phyloP scores from a whole-genome alignment of 1,140 invertebrate species.

The Holcopasites calliopsidis region DNA sequence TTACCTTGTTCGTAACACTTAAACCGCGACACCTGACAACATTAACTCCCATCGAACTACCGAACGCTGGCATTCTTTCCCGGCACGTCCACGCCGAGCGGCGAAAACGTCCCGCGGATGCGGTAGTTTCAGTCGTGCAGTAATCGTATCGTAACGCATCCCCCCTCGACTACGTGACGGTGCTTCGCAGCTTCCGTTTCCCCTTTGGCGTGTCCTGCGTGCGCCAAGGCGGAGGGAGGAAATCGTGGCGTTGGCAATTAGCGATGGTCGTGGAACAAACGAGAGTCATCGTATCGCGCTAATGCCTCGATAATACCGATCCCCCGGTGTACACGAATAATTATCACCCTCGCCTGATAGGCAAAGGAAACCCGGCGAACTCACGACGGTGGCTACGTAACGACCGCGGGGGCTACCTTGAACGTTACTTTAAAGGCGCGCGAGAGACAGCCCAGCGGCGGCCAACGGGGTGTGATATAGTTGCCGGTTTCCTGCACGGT shows the following conservation, averaged over 20 bases:
- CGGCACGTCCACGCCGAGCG: neutral
- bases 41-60: neutral
- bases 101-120: neutral
- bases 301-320: slow-evolving; percentile 65
- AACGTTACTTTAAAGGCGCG: slow-evolving; percentile 55
- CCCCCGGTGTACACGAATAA: slow-evolving; percentile 46
- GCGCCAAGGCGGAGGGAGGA: neutral
- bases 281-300: slow-evolving; percentile 59
- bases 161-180: slow-evolving; percentile 5
- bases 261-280: slow-evolving; percentile 58
- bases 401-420: slow-evolving; percentile 13
- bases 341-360: slow-evolving; percentile 43
- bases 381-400: neutral
- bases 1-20: neutral
- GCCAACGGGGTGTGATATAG: slow-evolving; percentile 51
- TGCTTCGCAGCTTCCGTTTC: slow-evolving; percentile 1
- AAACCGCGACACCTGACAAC: neutral
- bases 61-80: neutral
- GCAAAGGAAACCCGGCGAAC: neutral
- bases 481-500: slow-evolving; percentile 47
- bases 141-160: neutral
- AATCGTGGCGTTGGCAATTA: slow-evolving; percentile 60
- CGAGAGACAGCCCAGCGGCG: slow-evolving; percentile 3
- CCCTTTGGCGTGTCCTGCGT: neutral
- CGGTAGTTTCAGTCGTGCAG: neutral